Evolutionary conservation across 2,888 invertebrate genomes (phyloP).

Genomic region (Teinopalpus imperialis): DNA sequence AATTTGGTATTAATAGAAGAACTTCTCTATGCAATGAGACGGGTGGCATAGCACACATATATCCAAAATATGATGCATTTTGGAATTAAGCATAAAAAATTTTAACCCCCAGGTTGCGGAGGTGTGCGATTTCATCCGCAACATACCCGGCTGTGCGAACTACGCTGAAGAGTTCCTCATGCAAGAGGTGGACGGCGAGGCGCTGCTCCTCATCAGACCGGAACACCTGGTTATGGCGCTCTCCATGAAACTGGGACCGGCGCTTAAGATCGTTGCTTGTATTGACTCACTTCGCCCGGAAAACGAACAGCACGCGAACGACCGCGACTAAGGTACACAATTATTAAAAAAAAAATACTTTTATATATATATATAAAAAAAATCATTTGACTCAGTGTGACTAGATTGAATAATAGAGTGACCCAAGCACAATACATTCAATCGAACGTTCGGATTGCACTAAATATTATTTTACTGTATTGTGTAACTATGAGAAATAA

Average conservation of each 20-base stretch:
- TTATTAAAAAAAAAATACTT: no score
- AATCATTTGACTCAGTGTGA: no score
- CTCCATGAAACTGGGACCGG: constrained; percentile 97
- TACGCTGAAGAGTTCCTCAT: constrained; percentile 97
- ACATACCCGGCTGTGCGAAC: constrained; percentile 93
- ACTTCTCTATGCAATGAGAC: no score
- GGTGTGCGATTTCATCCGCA: constrained; percentile 94
- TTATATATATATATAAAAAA: no score
- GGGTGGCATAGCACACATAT: no score
- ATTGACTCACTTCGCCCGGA: constrained; percentile 92
- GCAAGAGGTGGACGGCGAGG: constrained; percentile 98
- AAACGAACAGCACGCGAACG: constrained; percentile 56
- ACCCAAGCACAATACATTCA: no score
- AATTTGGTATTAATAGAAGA: no score
- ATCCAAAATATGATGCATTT: no score
- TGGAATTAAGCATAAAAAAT: neutral
- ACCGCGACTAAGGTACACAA: constrained; percentile 52
- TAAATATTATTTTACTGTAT: no score
- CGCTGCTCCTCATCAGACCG: constrained; percentile 93
- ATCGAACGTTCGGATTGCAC: no score
- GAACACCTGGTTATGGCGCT: constrained; percentile 97
- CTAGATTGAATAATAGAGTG: no score
- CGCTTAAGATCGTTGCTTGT: constrained; percentile 96
- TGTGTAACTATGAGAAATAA: no score
- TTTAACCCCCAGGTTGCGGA: constrained; percentile 85